Conservation (phyloP, 2,888 invertebrate genomes). For the Tolmerus cingulatus region DNA sequence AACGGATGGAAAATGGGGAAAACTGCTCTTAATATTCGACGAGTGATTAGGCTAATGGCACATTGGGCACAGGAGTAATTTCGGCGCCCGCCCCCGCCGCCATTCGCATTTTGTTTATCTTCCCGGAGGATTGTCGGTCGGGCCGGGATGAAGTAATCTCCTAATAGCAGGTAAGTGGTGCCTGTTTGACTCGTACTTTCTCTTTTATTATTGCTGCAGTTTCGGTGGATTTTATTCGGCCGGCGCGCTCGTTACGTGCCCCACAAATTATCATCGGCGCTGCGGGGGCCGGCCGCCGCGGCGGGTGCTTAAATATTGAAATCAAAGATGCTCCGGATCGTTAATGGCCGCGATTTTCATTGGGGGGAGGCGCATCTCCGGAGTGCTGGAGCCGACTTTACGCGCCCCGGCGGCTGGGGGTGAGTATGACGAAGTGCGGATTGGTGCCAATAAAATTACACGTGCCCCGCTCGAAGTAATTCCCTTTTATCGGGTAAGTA, state of each 20-base stretch:
- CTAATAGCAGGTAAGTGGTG: slow-evolving; percentile 40
- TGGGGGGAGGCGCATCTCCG: neutral
- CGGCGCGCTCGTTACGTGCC: neutral
- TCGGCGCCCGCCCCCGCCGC: neutral
- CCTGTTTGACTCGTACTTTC: slow-evolving; percentile 33
- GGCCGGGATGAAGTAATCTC: slow-evolving; percentile 36
- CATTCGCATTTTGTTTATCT: slow-evolving; percentile 35
- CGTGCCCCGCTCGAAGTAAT: neutral
- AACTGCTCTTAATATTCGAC: slow-evolving; percentile 53
- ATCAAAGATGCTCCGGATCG: neutral
- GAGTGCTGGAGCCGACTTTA: neutral
- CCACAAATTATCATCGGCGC: neutral
- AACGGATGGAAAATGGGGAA: slow-evolving; percentile 50
- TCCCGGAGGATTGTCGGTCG: slow-evolving; percentile 35
- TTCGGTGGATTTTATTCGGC: slow-evolving; percentile 6
- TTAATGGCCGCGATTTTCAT: neutral
- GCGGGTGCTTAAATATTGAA: neutral
- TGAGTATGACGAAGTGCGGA: neutral
- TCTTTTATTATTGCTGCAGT: slow-evolving; percentile 25
- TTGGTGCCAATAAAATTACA: neutral
- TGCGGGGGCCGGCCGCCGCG: neutral
- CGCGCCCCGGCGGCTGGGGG: neutral
- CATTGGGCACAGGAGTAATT: slow-evolving; percentile 49
- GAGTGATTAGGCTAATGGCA: slow-evolving; percentile 55
- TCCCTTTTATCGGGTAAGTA: neutral